Base-by-base conservation (phyloP, 2,797 vertebrate species). In the Aselliscus stoliczkanus region DNA sequence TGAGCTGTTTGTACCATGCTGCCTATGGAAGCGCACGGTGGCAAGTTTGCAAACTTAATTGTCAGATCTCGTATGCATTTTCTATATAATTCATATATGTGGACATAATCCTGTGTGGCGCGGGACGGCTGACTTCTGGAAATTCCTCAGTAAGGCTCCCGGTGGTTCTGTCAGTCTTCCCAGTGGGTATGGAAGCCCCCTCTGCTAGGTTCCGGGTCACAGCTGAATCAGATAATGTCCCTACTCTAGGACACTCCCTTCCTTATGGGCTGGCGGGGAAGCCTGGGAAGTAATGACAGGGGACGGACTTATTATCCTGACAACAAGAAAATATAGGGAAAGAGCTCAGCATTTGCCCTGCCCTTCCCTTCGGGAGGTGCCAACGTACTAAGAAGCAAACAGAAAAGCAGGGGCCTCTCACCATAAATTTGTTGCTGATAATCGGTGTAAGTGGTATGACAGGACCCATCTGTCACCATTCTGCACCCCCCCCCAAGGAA, bases 381-480 rank as follows among this genome's bases (percentile, higher is more conserved):
- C 6, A 1, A 1, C 56, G 44, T 13, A 9, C 11, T 42, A 6
- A 42, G 4, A 7, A 13, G 54, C 65, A 9, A 14, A 20, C 1
- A 17, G 69, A 15, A 2, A 25, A 37, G 65, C 34, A 37, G n/a
- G 20, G 8, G 4, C 65, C 82, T n/a, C 42, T 42, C 42, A 6
- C 37, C 10, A 4, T 15, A 31, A 27, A 2, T 4, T 3, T 42
- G 9, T 42, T 42, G 42, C 6, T 42, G 75, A 14, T 1, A 6
- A 31, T 4, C 29, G 13, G 9, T 20, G 77, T 60, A 47, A 15
- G n/a, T 0, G 1, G 42, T 18, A 7, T 0, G 4, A 10, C 0
- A 21, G 65, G 47, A 10, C 79, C 34, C 39, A 56, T 31, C 56
- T 0, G 0, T 21, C 7, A 0, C 29, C 34, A 15, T 1, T 64